Evolutionary conservation across 2,797 vertebrate genomes (phyloP).

Genomic region (Lepilemur septentrionalis): DNA sequence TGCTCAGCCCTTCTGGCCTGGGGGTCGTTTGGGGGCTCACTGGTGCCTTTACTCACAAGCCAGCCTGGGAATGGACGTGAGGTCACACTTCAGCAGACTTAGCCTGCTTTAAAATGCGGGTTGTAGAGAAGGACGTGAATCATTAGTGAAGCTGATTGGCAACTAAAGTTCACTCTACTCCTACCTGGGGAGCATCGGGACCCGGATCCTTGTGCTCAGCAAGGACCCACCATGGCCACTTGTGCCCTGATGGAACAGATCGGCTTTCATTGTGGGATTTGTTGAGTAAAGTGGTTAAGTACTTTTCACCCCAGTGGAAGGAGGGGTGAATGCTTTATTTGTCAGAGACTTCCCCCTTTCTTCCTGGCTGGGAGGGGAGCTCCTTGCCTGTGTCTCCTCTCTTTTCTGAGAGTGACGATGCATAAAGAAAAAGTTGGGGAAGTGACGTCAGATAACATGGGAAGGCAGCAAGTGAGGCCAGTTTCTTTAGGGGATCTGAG

Average conservation of each 20-base stretch:
- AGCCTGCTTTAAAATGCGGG: not conserved
- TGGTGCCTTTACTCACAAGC: not conserved
- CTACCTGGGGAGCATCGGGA: not conserved
- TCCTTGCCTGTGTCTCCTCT: not conserved
- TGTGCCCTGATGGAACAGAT: no score
- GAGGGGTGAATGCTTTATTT: not conserved
- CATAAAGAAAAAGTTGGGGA: not conserved
- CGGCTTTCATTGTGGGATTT: not conserved
- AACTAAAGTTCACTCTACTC: not conserved
- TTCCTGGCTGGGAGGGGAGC: not conserved
- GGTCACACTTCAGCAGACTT: not conserved
- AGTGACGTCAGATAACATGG: not conserved
- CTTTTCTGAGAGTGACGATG: not conserved
- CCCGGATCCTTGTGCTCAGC: accelerated
- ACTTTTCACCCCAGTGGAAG: not conserved
- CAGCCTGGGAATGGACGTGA: not conserved
- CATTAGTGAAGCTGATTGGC: accelerated
- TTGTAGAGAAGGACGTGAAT: not conserved
- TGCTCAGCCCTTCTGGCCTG: not conserved
- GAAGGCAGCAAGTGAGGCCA: not conserved
- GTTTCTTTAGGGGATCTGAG: not conserved
- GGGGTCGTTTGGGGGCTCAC: not conserved
- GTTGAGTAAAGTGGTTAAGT: not conserved
- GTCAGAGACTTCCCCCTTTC: not conserved
- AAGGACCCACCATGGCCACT: accelerated